Percentiles rank a stretch among this genome's conserved stretches.
These are phyloP conservation scores for Lophura nycthemera DNA, from an alignment of 2,113 vertebrate species.

Conservation along the genomic window DNA sequence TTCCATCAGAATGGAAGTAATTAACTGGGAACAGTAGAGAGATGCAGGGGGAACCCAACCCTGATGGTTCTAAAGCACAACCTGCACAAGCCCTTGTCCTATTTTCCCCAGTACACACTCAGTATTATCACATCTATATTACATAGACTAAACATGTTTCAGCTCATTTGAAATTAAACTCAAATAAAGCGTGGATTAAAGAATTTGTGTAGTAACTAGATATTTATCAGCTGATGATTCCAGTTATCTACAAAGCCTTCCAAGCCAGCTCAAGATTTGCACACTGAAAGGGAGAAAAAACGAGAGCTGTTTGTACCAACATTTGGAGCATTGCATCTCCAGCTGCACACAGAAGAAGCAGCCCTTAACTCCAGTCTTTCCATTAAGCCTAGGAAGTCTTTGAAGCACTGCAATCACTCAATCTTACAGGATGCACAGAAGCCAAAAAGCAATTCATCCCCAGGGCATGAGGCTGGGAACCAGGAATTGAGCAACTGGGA, in stretches of 20 bases:
- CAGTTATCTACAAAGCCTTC: background rate
- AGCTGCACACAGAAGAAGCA: accelerated
- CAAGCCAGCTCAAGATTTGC: background rate
- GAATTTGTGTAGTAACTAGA: accelerated
- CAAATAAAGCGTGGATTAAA: background rate
- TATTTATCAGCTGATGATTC: background rate
- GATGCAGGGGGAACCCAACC: background rate
- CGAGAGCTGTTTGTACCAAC: accelerated
- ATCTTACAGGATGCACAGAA: background rate
- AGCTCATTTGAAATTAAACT: background rate
- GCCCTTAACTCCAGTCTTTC: no score
- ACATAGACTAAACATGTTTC: background rate
- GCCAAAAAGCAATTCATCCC: background rate
- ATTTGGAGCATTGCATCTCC: accelerated
- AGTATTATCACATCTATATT: accelerated
- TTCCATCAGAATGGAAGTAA: background rate
- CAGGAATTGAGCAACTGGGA: accelerated
- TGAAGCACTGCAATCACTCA: background rate
- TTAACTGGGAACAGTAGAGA: background rate
- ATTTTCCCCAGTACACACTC: background rate
- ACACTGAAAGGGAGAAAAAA: background rate
- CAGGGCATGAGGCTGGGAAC: background rate
- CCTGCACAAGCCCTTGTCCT: accelerated
- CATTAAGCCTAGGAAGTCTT: no score
- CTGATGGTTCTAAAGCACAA: no score